These are phyloP conservation scores for Pelvicachromis taeniatus DNA, from an alignment of 2,113 vertebrate species.

Conservation along the genomic window DNA sequence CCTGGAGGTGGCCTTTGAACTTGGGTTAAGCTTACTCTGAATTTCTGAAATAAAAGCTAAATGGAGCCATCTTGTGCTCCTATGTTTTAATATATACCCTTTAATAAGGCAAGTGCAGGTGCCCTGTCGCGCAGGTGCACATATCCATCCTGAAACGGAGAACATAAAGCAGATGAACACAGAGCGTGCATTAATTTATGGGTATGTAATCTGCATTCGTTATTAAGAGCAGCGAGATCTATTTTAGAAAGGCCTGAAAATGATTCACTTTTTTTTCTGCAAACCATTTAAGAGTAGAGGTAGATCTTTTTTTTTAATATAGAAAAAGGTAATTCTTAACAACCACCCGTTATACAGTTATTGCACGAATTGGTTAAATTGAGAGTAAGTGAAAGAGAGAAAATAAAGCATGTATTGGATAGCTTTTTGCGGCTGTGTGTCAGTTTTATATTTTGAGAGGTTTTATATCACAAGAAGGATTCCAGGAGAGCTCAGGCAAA, in stretches of 20 bases:
- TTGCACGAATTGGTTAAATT: conserved; percentile 1
- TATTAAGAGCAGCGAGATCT: conserved; percentile 49
- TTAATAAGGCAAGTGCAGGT: conserved; percentile 75
- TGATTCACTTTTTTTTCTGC: conserved; percentile 31
- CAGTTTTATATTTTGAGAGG: conserved; percentile 30
- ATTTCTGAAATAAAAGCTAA: conserved; percentile 79
- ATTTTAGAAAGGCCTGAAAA: conserved; percentile 48
- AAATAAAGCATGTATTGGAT: background rate
- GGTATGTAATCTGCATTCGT: conserved; percentile 69
- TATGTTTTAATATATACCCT: conserved; percentile 75
- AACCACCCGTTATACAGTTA: background rate
- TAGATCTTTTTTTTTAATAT: background rate
- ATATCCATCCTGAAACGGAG: conserved; percentile 68
- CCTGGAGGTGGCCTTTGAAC: conserved; percentile 73
- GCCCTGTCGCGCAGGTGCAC: conserved; percentile 65
- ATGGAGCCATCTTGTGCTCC: conserved; percentile 69
- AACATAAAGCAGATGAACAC: conserved; percentile 68
- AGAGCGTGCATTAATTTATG: conserved; percentile 56
- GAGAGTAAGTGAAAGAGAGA: background rate
- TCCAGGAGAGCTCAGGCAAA: conserved; percentile 44
- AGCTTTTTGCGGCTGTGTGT: background rate
- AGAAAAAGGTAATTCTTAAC: background rate
- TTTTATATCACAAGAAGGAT: conserved; percentile 34
- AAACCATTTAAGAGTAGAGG: conserved; percentile 32
- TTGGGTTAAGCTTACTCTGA: conserved; percentile 73